Evolutionary conservation across 2,797 vertebrate species (phyloP), one percentile per base, ranked within the genome.

Genomic region (Tadarida brasiliensis): DNA sequence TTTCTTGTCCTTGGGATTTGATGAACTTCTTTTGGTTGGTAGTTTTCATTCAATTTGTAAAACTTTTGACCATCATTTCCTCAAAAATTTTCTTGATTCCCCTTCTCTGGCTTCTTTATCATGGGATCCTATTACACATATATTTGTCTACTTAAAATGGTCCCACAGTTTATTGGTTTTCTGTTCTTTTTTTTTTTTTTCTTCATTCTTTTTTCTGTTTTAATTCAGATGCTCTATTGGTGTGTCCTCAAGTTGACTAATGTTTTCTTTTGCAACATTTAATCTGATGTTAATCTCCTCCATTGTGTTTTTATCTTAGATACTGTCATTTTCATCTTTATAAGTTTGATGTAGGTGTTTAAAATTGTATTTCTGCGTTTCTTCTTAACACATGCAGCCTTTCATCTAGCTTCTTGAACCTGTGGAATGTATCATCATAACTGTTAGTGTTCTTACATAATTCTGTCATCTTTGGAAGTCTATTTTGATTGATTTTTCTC

Each of bases 41-140:
- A 54, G 39, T 84, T 56, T 84, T 78, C 35, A 84, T 92, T 89
- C 77, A 49, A 49, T 95, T 83, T 47, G 33, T 28, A 71, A 78
- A 70, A 56, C 39, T 44, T 84, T 35, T 92, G 35, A 89, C 51
- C 51, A 54, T 56, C 77, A 14, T 30, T 56, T 84, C 24, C 70
- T 88, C 54, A 84, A 6, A 80, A 47, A 15, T 57, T 74, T 74
- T 87, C 51, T 81, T 59, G 56, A n/a, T 94, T 74, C 57, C 15
- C 3, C 22, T 26, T 81, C 47, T 76, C 51, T 82, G 19, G 12
- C 20, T 20, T 87, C 59, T 54, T 86, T 71, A 74, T 51, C 22
- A 16, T 81, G 67, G 57, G 74, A 11, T 33, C 28, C 28, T n/a
- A 1, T 73, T 85, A 33, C 4, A 7, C 11, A 7, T 63, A 2